Evolutionary conservation across 2,888 invertebrate species (phyloP).

Genomic region (Lepidocyrtoides sp.): DNA sequence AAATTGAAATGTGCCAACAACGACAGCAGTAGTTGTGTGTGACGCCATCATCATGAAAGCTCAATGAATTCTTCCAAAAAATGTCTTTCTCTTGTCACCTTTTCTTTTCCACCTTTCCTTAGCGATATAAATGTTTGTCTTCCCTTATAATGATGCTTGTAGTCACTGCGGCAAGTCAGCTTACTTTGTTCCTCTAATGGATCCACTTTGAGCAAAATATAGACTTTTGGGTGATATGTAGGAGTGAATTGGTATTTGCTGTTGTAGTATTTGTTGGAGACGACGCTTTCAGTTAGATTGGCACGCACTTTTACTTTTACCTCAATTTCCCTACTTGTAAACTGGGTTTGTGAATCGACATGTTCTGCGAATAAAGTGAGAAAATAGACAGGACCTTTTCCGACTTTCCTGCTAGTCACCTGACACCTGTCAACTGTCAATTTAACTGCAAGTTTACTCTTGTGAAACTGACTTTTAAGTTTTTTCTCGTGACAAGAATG

Average conservation of each 20-base stretch:
- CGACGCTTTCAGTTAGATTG: slow-evolving; percentile 48
- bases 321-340: not conserved
- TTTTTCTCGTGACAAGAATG: slow-evolving; percentile 62
- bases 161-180: not conserved
- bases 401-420: slow-evolving; percentile 68
- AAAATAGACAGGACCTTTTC: slow-evolving; percentile 69
- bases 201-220: not conserved
- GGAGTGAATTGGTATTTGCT: slow-evolving; percentile 8
- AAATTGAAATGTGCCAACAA: not conserved
- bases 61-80: not conserved
- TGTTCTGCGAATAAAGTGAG: slow-evolving; percentile 44
- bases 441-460: slow-evolving; percentile 66
- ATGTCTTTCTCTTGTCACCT: slow-evolving; percentile 22
- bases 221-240: not conserved
- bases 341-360: slow-evolving; percentile 50
- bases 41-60: not conserved
- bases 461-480: slow-evolving; percentile 74
- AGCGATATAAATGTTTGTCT: slow-evolving; percentile 1
- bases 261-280: too few relatives aligned
- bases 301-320: slow-evolving; percentile 56
- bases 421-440: slow-evolving; percentile 79
- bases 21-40: slow-evolving; percentile 4
- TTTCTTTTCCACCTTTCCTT: not conserved
- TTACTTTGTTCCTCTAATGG: slow-evolving; percentile 30
- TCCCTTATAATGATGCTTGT: not conserved